Evolutionary conservation across 2,888 invertebrate species (phyloP), one percentile per base, ranked within the genome.

Genomic region (Axea sp.): DNA sequence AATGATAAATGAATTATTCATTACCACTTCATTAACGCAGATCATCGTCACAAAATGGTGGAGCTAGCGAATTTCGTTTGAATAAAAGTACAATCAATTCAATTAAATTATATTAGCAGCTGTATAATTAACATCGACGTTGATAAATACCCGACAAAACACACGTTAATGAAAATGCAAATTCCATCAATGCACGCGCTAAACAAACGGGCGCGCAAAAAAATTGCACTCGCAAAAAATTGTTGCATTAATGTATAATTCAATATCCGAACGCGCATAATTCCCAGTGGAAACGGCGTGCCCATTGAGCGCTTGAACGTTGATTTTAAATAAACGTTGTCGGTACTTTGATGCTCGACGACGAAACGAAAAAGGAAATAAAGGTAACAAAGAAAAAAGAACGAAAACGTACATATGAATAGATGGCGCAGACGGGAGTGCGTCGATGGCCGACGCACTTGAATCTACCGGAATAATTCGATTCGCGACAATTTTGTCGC

Each of bases 401-500:
- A 9, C 24, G 24, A 7, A 41, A 41, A 39, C 19, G 12, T 55
- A 39, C 22, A 43, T 28, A 33, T 45, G 47, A 69, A 69, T 69
- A 31, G 53, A 41, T 31, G 24, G 15, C 28, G 49, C 14, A 24
- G 33, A 33, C 33, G 45, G 60, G 39, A 53, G 26, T 55, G 37
- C 62, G 24, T 41, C 41, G 57, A 71, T 60, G 57, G 55, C 47
- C 49, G 53, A 39, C 35, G 62, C 47, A 49, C 47, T 64, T 53
- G 59, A 72, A 72, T 64, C 35, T 64, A 19, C 41, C 41, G 41
- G 62, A 64, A 71, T 71, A 64, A 71, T 72, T 72, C 64, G 72
- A 72, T 72, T 59, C 72, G 64, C 62, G 57, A 35, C 43, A 67
- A 67, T 73, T 73, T 73, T 53, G 65, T 55, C 67, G 72, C 64